Evolutionary conservation across 2,113 vertebrate species (phyloP), one percentile per base, ranked within the genome.

Genomic region (Brachypteracias leptosomus): DNA sequence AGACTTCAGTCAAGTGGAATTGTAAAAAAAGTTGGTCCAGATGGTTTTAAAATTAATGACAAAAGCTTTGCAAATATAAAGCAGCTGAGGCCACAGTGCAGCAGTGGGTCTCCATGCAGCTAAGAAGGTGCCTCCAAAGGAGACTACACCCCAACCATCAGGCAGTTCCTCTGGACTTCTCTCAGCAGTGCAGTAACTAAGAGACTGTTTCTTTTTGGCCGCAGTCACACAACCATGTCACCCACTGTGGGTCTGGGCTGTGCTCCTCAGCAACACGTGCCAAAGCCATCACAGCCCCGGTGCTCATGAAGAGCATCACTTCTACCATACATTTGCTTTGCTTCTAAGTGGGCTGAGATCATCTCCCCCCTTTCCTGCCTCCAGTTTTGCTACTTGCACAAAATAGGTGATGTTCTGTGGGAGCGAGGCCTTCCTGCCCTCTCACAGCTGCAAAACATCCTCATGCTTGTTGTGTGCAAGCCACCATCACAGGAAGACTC

Each of bases 221-320:
- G 3, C 26, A n/a, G 20, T 26, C 16, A 1, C 35, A 33, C 44
- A 52, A 16, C 12, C 7, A 1, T 4, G 10, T 17, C 42, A 6
- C 26, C 24, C 3, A 3, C 19, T 25, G 7, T 6, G 31, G 36
- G 49, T 58, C 44, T 26, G 25, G 11, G 38, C 77, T 31, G n/a
- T n/a, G 40, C 14, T 59, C 46, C 38, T 66, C 57, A 63, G 44
- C 70, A 36, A 5, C 2, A 20, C 13, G 3, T 42, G 28, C 58
- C 33, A 4, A n/a, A 31, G 57, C 25, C 46, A 20, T 13, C 63
- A 21, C 55, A 58, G 70, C 19, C 33, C 29, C 35, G 20, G 4
- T 31, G 57, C 55, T 68, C 31, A 3, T 3, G 18, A 28, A 29
- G 70, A 61, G 47, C 40, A 3, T 29, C 28, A 16, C 28, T 38